Conservation (phyloP, 2,797 vertebrate species). For the Oreortyx pictus region DNA sequence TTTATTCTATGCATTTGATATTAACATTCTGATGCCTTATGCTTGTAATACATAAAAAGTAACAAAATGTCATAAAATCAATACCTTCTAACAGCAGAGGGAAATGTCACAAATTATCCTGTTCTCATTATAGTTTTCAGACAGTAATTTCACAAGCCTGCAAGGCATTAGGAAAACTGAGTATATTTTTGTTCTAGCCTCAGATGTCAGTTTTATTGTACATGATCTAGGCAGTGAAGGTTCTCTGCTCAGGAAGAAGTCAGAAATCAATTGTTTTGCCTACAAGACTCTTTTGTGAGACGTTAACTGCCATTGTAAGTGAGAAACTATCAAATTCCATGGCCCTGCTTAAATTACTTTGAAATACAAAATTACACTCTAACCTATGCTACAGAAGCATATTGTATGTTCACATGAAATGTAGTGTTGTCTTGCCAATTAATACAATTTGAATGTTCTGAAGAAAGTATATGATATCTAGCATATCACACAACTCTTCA, state of each 20-base stretch:
- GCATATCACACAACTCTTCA: not conserved
- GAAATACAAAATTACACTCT: conserved; percentile 11
- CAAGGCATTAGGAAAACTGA: conserved; percentile 48
- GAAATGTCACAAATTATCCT: conserved; percentile 73
- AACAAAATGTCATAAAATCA: conserved; percentile 72
- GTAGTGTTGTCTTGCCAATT: not conserved
- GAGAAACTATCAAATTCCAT: conserved; percentile 34
- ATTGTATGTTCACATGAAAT: not conserved
- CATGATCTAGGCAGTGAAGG: conserved; percentile 30
- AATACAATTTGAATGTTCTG: not conserved
- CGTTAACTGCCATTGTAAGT: conserved; percentile 17
- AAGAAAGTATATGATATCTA: not conserved
- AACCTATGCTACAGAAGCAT: not conserved
- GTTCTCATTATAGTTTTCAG: conserved; percentile 72
- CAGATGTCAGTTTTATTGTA: conserved; percentile 65
- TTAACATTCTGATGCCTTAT: conserved; percentile 59
- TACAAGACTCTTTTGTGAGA: not conserved
- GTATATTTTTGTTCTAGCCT: conserved; percentile 50
- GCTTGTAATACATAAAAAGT: conserved; percentile 58
- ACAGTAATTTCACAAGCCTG: conserved; percentile 70
- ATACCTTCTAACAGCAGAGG: conserved; percentile 67
- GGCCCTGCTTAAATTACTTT: conserved; percentile 13
- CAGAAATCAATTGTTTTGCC: conserved; percentile 62
- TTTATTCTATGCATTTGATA: conserved; percentile 55
- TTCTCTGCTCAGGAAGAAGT: conserved; percentile 35